Percentiles rank a stretch among this genome's conserved stretches.
Conservation (phyloP, 1,140 invertebrate genomes). For the Cyclargus thomasi region DNA sequence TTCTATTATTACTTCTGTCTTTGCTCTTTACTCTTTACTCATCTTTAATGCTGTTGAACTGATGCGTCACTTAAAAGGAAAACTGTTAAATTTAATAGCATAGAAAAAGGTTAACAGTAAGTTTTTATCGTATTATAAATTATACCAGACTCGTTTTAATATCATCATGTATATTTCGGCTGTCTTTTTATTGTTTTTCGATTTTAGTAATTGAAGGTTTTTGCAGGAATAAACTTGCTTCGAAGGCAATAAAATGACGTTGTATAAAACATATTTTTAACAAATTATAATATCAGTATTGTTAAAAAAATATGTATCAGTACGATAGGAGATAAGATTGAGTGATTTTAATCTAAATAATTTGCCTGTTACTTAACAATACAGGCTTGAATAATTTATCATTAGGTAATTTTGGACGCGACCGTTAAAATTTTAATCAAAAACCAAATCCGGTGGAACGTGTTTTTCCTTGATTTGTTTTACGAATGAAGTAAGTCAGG, state of each 20-base stretch:
- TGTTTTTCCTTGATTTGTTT: constrained; percentile 4
- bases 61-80: neutral
- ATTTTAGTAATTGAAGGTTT: no score
- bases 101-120: neutral
- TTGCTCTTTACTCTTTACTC: neutral
- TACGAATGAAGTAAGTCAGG: neutral
- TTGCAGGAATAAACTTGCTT: no score
- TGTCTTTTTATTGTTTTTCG: no score
- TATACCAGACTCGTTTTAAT: neutral
- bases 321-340: neutral
- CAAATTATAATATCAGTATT: no score
- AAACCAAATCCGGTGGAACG: neutral
- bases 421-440: neutral
- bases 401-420: neutral
- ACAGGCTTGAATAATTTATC: neutral
- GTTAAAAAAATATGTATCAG: no score
- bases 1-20: neutral
- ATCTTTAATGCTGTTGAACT: neutral
- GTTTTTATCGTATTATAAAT: neutral
- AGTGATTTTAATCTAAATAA: neutral
- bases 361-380: neutral
- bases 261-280: no score
- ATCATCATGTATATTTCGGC: no score
- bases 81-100: neutral
- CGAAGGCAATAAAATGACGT: no score